Conservation (phyloP, 2,797 vertebrate species). For the Leptodactylus fallax region DNA sequence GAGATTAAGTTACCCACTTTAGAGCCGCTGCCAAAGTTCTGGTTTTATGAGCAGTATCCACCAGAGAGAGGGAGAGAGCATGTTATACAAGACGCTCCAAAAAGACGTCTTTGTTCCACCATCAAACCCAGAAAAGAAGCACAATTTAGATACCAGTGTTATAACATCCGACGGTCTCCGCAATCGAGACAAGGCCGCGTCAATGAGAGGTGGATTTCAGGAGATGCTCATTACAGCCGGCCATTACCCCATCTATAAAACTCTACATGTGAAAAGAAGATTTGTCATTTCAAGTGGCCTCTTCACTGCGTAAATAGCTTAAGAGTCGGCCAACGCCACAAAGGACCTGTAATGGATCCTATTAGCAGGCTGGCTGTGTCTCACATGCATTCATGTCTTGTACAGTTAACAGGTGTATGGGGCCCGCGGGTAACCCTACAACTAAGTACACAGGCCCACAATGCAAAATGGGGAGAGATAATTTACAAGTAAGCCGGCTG, state of each 20-base stretch:
- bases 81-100: conserved; percentile 53
- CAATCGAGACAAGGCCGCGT: not conserved
- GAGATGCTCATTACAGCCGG: conserved; percentile 57
- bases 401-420: conserved; percentile 56
- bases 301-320: conserved; percentile 57
- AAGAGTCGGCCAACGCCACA: conserved; percentile 43
- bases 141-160: conserved; percentile 20
- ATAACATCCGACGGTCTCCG: not conserved
- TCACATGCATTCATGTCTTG: conserved; percentile 6
- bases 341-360: conserved; percentile 52
- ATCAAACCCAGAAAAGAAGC: conserved; percentile 11
- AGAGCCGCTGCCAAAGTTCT: conserved; percentile 22
- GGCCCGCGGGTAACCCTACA: not conserved
- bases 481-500: not conserved
- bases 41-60: conserved; percentile 26
- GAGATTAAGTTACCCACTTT: conserved; percentile 33
- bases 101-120: conserved; percentile 48
- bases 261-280: conserved; percentile 53
- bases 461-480: not conserved
- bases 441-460: not conserved
- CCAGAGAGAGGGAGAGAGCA: not conserved
- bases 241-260: conserved; percentile 62
- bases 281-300: conserved; percentile 62
- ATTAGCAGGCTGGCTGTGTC: conserved; percentile 56
- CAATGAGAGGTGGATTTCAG: conserved; percentile 63